Percentiles rank a stretch among this genome's conserved stretches.
Evolutionary conservation across 2,797 vertebrate species (phyloP).

Genomic region (Melanotaenia trifasciata): DNA sequence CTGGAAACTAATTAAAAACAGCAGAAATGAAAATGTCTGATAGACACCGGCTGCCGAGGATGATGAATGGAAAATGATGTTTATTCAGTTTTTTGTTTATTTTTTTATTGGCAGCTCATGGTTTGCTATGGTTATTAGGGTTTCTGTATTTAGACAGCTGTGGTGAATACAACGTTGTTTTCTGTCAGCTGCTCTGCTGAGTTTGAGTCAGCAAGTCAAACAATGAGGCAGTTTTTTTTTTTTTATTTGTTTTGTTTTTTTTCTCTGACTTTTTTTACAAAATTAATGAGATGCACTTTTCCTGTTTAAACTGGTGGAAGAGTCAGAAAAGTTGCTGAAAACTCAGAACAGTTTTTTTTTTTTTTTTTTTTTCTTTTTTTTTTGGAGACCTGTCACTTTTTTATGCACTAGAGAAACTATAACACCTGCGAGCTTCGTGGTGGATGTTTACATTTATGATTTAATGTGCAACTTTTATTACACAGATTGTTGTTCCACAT

Average conservation of each 20-base stretch:
- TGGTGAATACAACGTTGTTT: constrained; percentile 19
- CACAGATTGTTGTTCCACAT: not conserved
- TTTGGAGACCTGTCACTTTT: no score
- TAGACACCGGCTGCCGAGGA: not conserved
- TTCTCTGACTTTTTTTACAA: not conserved
- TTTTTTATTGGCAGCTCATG: constrained; percentile 41
- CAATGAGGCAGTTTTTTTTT: not conserved
- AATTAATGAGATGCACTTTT: constrained; percentile 5
- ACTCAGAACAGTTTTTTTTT: no score
- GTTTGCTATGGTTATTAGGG: constrained; percentile 18
- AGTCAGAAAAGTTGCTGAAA: no score
- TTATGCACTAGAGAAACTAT: not conserved
- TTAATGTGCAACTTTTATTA: not conserved
- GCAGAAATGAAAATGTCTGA: constrained; percentile 7
- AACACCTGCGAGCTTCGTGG: no score
- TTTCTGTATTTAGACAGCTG: constrained; percentile 35
- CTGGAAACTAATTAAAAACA: constrained; percentile 29
- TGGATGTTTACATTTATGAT: not conserved
- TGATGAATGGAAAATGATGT: not conserved
- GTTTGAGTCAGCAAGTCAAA: constrained; percentile 37
- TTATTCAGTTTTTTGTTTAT: no score
- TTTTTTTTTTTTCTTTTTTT: no score
- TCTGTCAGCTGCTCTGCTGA: constrained; percentile 29
- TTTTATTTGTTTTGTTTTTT: not conserved
- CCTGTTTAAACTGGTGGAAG: no score